Evolutionary conservation across 2,888 invertebrate species (phyloP).

Genomic region (Tiphia femorata): DNA sequence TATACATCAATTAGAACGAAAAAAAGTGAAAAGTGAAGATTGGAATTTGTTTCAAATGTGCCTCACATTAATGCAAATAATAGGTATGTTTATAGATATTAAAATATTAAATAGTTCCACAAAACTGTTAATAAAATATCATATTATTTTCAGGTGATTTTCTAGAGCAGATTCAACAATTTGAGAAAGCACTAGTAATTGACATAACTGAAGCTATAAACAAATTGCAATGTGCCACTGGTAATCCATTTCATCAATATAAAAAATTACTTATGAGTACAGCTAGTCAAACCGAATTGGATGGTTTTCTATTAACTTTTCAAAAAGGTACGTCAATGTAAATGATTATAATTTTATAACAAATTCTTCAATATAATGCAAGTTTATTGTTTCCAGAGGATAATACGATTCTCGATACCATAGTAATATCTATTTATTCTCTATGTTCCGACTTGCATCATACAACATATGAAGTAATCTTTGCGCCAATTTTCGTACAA

Average conservation of each 20-base stretch:
- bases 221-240: slow-evolving; percentile 54
- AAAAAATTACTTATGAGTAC: slow-evolving; percentile 68
- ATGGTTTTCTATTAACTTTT: slow-evolving; percentile 70
- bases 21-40: slow-evolving; percentile 73
- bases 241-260: slow-evolving; percentile 64
- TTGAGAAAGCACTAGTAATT: slow-evolving; percentile 76
- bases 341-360: neutral
- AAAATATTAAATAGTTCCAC: too few relatives aligned
- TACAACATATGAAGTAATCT: slow-evolving; percentile 81
- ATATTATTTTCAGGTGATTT: slow-evolving; percentile 73
- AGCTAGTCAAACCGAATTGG: slow-evolving; percentile 70
- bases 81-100: slow-evolving; percentile 55
- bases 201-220: slow-evolving; percentile 71
- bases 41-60: slow-evolving; percentile 80
- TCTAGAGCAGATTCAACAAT: slow-evolving; percentile 75
- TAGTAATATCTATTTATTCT: slow-evolving; percentile 70
- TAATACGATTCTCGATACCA: slow-evolving; percentile 68
- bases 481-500: slow-evolving; percentile 83
- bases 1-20: slow-evolving; percentile 75
- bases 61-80: slow-evolving; percentile 76
- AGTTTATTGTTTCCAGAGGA: slow-evolving; percentile 57
- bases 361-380: slow-evolving; percentile 23
- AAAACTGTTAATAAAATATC: too few relatives aligned
- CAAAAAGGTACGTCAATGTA: slow-evolving; percentile 66
- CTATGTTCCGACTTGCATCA: slow-evolving; percentile 81